Base-by-base conservation (phyloP, 2,888 invertebrate species). In the Trichogramma evanescens region DNA sequence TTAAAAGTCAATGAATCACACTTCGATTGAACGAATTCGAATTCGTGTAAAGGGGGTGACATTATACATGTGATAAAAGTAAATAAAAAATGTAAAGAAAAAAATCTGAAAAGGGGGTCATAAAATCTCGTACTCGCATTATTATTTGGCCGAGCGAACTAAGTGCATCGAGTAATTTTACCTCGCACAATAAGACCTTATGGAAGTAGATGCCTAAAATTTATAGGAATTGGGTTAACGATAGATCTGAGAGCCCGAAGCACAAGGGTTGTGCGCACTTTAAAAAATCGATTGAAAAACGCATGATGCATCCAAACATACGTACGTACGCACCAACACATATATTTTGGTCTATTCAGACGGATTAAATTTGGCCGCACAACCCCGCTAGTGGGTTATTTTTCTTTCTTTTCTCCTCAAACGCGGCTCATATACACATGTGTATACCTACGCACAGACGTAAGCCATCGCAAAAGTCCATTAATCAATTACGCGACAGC, bases 231-330 rank as follows among this genome's bases (percentile, higher is more conserved):
- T 40, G 8, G 51, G 46, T 41, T 49, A 54, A 40, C 5, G 46
- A 41, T 6, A 52, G 58, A 8, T 10, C 43, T 51, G 53, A 44
- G 7, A 5, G 44, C 26, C 5, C 7, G 2, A 44, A 56, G 49
- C 45, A 3, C 42, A 50, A 49, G 39, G 51, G 45, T 13, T 48
- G 64, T 61, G 59, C 54, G 59, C 54, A 61, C 63, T 61, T 64
- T 61, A 61, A 64, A 64, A 53, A 57, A 64, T 64, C 64, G 55
- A 64, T 64, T 64, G 64, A 63, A 61, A 63, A 63, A 59, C 57
- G 54, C 56, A 44, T 10, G 50, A 50, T 54, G 49, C 40, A n/a
- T 38, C 38, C n/a, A 26, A 26, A 26, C 26, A 26, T 26, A 26
- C 26, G 26, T 26, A 26, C 26, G 26, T 26, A 26, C 26, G 26